Conservation (phyloP, 1,140 invertebrate genomes). For the Drosophila prosaltans region DNA sequence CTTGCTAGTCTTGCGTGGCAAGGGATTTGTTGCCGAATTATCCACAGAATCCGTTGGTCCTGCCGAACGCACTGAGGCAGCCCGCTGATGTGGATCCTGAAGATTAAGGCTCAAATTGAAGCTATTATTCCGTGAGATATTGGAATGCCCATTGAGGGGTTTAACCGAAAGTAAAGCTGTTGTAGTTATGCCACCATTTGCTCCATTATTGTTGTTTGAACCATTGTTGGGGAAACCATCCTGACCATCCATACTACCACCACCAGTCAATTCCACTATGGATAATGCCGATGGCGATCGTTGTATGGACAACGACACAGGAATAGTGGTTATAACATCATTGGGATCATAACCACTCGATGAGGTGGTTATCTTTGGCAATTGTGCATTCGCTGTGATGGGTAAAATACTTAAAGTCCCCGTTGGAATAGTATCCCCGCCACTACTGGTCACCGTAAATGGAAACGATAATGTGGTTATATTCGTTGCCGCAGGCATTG, state of each 20-base stretch:
- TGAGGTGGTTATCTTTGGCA: slow-evolving; percentile 75
- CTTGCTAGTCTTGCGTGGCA: slow-evolving; percentile 38
- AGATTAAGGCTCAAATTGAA: slow-evolving; percentile 74
- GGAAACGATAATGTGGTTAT: slow-evolving; percentile 80
- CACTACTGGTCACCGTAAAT: slow-evolving; percentile 70
- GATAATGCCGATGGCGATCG: slow-evolving; percentile 65
- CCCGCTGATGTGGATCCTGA: slow-evolving; percentile 55
- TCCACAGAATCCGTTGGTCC: slow-evolving; percentile 55
- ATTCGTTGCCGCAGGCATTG: slow-evolving; percentile 57
- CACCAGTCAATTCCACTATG: slow-evolving; percentile 64
- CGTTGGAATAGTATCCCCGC: slow-evolving; percentile 62
- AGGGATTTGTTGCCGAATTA: slow-evolving; percentile 29
- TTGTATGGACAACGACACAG: slow-evolving; percentile 74
- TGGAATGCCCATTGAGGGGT: slow-evolving; percentile 57
- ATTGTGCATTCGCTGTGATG: slow-evolving; percentile 56
- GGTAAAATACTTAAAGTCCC: slow-evolving; percentile 77
- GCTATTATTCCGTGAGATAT: slow-evolving; percentile 75
- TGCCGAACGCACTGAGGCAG: slow-evolving; percentile 63
- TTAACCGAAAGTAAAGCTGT: slow-evolving; percentile 75
- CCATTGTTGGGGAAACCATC: slow-evolving; percentile 52
- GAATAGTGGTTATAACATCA: slow-evolving; percentile 76
- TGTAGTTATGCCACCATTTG: slow-evolving; percentile 60
- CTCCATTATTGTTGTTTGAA: slow-evolving; percentile 38
- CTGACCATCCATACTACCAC: slow-evolving; percentile 26
- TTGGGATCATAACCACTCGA: slow-evolving; percentile 68